phyloP scores from a whole-genome alignment of 2,113 vertebrate genomes.

The Struthio camelus region DNA sequence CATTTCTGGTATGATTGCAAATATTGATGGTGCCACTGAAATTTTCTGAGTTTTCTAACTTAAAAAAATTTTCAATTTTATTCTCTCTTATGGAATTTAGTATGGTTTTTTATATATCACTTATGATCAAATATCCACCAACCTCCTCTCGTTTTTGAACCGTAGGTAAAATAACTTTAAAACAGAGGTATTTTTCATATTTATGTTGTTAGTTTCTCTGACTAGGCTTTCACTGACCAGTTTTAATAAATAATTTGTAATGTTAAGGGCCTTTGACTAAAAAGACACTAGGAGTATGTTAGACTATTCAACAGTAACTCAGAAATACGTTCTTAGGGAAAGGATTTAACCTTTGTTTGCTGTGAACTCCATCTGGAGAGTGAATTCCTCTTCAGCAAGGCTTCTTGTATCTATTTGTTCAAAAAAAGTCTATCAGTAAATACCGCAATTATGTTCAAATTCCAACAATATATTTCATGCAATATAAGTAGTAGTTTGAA shows the following conservation, averaged over 20 bases:
- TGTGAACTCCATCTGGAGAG: constrained; percentile 76
- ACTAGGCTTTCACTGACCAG: not conserved
- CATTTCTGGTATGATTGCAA: not conserved
- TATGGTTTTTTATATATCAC: not conserved
- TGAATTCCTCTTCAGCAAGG: constrained; percentile 75
- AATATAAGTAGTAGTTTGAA: not conserved
- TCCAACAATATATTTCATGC: not conserved
- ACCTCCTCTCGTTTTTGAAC: not conserved
- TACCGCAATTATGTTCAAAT: not conserved
- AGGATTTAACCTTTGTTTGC: constrained; percentile 76
- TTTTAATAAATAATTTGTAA: not conserved
- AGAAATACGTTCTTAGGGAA: not conserved
- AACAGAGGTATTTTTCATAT: not conserved
- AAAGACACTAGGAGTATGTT: not conserved
- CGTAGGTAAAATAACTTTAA: not conserved
- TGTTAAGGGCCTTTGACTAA: not conserved
- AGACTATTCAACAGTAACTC: not conserved
- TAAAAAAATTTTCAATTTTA: not conserved
- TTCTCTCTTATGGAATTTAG: not conserved
- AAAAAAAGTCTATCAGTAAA: not conserved
- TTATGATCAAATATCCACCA: not conserved
- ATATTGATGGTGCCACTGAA: not conserved
- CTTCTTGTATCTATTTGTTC: constrained; percentile 77
- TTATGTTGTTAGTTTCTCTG: not conserved
- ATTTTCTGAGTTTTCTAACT: not conserved